Base-by-base conservation (phyloP, 1,140 invertebrate genomes). In the Melitaea cinxia region DNA sequence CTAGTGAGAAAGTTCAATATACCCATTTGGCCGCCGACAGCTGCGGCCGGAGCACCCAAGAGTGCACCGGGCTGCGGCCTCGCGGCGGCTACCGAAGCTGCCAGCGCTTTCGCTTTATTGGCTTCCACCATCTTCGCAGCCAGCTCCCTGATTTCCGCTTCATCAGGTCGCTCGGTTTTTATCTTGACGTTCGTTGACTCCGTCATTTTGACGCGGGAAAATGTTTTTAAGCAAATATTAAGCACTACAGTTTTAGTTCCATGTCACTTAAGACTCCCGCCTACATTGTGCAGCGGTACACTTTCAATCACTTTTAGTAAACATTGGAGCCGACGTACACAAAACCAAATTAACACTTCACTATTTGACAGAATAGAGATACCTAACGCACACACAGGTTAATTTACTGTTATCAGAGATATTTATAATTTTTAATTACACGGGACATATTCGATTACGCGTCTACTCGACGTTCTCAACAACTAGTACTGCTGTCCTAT, bases 71-170 rank as follows among this genome's bases (percentile, higher is more conserved):
- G 73, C 28, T 82, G 75, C 59, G 73, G 81, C 62, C 73, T 83
- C 47, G 85, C 81, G 23, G 88, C 88, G n/a, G 89, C 83, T 59
- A 87, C 84, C 58, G 91, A 81, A 47, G 91, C 85, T 71, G 91
- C 89, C 68, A 92, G 73, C 68, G 92, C 80, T 91, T 95, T 95
- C 72, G 94, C 94, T 85, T 95, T 96, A 84, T 97, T 95, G 60
- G 95, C 95, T 89, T 97, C 96, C 86, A 95, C 93, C 94, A 97
- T 95, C 89, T 96, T 96, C 72, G 95, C 95, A 64, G 96, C 96
- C 91, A 97, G 75, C 85, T 96, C 95, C 75, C 93, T 91, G 82
- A 97, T 97, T 89, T 97, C 96, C 57, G 95, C 95, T 84, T 97
- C 96, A 93, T 97, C 96, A 68, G 94, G 94, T 78, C 94, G 92